phyloP scores from a whole-genome alignment of 2,113 vertebrate species.

The Hypanus sabinus region DNA sequence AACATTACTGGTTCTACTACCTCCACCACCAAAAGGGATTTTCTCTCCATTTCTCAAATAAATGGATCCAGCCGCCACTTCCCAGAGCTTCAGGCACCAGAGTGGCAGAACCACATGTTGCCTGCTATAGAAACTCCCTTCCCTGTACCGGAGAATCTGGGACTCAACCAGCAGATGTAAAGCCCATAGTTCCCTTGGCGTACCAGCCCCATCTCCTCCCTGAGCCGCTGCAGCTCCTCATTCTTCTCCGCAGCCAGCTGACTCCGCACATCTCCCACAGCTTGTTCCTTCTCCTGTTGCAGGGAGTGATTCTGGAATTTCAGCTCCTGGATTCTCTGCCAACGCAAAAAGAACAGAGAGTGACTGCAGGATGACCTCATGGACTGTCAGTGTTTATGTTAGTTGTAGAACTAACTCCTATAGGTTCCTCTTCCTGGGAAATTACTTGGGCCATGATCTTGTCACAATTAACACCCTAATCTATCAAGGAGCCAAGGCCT shows the following conservation, averaged over 20 bases:
- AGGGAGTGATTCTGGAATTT: slow-evolving; percentile 45
- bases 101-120: no score
- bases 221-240: slow-evolving; percentile 46
- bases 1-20: no score
- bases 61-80: no score
- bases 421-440: no score
- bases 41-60: no score
- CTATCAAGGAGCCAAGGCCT: accelerated
- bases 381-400: no score
- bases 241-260: slow-evolving; percentile 54
- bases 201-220: slow-evolving; percentile 54
- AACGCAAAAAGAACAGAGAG: background rate
- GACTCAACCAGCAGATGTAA: background rate
- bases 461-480: background rate
- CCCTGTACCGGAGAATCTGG: background rate
- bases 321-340: slow-evolving; percentile 55
- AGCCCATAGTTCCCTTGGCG: accelerated
- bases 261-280: slow-evolving; percentile 43
- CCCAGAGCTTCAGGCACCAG: no score
- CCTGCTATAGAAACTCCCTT: no score
- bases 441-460: background rate
- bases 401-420: no score
- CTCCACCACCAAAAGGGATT: no score
- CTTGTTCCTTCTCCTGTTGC: slow-evolving; percentile 49
- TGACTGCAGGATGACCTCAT: background rate